A percentile compares a stretch with the other conserved stretches of the same genome.
These are phyloP conservation scores for Ornithorhynchus anatinus DNA, from an alignment of 2,113 vertebrate species.

Conservation along the genomic window DNA sequence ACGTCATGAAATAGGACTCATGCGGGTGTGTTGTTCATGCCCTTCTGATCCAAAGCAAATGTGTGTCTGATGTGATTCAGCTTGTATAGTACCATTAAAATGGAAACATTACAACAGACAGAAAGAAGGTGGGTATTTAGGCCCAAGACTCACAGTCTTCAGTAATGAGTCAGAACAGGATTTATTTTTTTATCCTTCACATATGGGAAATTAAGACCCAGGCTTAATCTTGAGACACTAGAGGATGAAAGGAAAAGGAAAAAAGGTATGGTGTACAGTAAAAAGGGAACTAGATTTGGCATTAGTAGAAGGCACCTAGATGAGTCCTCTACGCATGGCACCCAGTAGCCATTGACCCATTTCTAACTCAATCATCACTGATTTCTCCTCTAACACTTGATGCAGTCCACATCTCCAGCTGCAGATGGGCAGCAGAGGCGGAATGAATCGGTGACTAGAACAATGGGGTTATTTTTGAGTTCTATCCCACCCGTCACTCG, in stretches of 20 bases:
- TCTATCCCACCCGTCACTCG: neutral
- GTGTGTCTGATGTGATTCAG: neutral
- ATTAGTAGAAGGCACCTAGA: neutral
- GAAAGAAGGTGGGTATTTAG: neutral
- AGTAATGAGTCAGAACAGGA: neutral
- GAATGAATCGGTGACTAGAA: neutral
- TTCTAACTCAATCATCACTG: neutral
- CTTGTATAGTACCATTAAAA: neutral
- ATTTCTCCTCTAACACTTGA: neutral
- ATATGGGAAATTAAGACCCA: neutral
- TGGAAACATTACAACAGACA: neutral
- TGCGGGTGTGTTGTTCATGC: neutral
- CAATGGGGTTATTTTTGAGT: neutral
- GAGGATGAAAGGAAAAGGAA: neutral
- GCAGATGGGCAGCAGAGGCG: neutral
- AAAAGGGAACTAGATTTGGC: neutral
- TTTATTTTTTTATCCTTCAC: neutral
- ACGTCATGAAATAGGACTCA: neutral
- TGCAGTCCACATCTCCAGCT: neutral
- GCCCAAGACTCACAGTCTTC: neutral
- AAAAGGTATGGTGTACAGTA: neutral
- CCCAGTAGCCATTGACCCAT: neutral
- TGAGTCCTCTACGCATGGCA: neutral
- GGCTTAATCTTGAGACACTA: neutral
- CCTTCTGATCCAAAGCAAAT: neutral